These are phyloP conservation scores for Diaperis boleti DNA, from an alignment of 2,888 invertebrate genomes.

Conservation along the genomic window DNA sequence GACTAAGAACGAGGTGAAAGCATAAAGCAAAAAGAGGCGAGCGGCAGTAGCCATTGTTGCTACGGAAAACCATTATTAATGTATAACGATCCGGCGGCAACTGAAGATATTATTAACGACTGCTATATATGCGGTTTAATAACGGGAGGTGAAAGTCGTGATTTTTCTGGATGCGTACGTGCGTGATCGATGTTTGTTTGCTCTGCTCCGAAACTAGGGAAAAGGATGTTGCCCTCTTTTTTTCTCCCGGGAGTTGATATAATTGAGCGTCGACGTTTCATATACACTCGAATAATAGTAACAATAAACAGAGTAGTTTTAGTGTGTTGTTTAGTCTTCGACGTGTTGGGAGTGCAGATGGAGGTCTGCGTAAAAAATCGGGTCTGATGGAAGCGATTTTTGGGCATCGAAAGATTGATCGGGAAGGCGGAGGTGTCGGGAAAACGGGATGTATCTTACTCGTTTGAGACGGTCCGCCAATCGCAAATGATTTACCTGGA, in stretches of 20 bases:
- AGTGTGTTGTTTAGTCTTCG: conserved; percentile 24
- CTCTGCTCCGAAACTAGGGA: neutral
- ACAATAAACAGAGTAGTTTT: conserved; percentile 26
- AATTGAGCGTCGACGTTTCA: conserved; percentile 23
- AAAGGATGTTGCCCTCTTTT: conserved; percentile 8
- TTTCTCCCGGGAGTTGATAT: conserved; percentile 9
- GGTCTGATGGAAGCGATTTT: too few relatives aligned
- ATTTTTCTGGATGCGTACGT: neutral
- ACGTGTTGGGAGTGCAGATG: conserved; percentile 12
- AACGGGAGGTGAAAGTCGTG: neutral
- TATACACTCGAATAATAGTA: conserved; percentile 15
- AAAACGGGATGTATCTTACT: too few relatives aligned
- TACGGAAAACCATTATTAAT: neutral
- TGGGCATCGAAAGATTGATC: neutral
- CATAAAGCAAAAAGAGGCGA: neutral
- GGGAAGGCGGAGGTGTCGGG: neutral
- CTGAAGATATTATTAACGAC: too few relatives aligned
- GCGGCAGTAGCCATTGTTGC: neutral
- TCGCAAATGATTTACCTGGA: too few relatives aligned
- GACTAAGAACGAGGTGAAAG: neutral
- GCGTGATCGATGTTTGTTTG: conserved; percentile 5
- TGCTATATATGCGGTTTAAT: too few relatives aligned
- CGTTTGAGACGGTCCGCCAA: too few relatives aligned
- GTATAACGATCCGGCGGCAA: neutral
- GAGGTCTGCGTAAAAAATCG: neutral